Evolutionary conservation across 2,888 invertebrate species (phyloP), one percentile per base, ranked within the genome.

Genomic region (Acrocyrtus sp.): DNA sequence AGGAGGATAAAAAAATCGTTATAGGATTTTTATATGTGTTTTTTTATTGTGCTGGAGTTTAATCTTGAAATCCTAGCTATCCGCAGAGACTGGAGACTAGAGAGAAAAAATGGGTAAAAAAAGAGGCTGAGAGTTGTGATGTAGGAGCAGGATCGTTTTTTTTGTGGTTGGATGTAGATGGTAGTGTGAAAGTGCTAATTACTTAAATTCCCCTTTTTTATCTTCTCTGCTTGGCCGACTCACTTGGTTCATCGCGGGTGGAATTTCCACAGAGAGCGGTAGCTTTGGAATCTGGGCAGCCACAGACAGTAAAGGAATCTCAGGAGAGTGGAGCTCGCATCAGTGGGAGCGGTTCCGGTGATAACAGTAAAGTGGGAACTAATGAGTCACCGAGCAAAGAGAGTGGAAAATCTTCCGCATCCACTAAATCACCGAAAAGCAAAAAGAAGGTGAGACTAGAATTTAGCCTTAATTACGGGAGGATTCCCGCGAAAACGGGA

Each of bases 341-440:
- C n/a, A 63, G 56, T 62, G 48, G 62, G 1, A 56, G 47, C 29
- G 63, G 58, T 53, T 72, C 72, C 39, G 60, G 65, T 43, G 72
- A 72, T 47, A 72, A 39, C 34, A 58, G 48, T 56, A 72, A 63
- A 58, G 65, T 65, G 24, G 47, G 65, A 19, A 22, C 56, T 47
- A 72, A 66, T 72, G 72, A 72, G 41, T 66, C 72, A 24, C 60
- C 65, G 15, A 61, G 72, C 19, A 72, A 72, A 47, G 70, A 70
- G 51, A 66, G 48, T 65, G 72, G 66, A 48, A 72, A 72, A 48
- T 65, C 65, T 62, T 63, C 70, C 61, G 47, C 43, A 56, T 19
- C 70, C 48, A 57, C 70, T 57, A 72, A 72, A 60, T 51, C 53
- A 48, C 66, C 72, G 2, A 72, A 72, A 39, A 61, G 34, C 47